Conservation (phyloP, 2,797 vertebrate genomes). For the Stomatorhinus walkeri region DNA sequence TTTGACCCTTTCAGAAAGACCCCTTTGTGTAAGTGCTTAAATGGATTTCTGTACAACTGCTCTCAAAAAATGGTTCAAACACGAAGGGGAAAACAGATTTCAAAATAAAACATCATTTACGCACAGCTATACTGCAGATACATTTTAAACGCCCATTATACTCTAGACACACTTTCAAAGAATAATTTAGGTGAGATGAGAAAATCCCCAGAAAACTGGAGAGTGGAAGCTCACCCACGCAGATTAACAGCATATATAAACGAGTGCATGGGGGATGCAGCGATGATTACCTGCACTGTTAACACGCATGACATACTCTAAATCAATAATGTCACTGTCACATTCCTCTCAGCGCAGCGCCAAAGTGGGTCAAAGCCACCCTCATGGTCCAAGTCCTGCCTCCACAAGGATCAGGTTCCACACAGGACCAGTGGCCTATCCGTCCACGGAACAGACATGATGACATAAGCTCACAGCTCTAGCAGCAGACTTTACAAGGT, state of each 20-base stretch:
- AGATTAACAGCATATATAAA: background rate
- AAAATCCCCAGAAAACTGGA: background rate
- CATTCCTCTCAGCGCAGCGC: background rate
- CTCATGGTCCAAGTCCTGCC: background rate
- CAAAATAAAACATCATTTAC: background rate
- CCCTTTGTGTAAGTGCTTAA: background rate
- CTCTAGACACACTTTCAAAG: background rate
- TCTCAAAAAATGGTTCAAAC: background rate
- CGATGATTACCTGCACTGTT: background rate
- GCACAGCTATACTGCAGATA: background rate
- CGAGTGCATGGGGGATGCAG: background rate
- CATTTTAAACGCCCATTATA: background rate
- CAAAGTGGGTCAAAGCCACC: background rate
- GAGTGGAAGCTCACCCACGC: background rate
- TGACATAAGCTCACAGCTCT: background rate
- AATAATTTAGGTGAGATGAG: background rate
- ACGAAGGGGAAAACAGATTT: background rate
- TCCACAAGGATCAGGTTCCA: background rate
- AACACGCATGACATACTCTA: background rate
- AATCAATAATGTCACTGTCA: constrained; percentile 4
- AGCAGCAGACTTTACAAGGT: background rate
- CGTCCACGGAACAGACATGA: background rate
- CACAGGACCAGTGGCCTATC: background rate
- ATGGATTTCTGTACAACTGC: background rate
- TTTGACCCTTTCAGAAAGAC: background rate